Evolutionary conservation across 2,888 invertebrate species (phyloP), one percentile per base, ranked within the genome.

Genomic region (Nemurella pictetii): DNA sequence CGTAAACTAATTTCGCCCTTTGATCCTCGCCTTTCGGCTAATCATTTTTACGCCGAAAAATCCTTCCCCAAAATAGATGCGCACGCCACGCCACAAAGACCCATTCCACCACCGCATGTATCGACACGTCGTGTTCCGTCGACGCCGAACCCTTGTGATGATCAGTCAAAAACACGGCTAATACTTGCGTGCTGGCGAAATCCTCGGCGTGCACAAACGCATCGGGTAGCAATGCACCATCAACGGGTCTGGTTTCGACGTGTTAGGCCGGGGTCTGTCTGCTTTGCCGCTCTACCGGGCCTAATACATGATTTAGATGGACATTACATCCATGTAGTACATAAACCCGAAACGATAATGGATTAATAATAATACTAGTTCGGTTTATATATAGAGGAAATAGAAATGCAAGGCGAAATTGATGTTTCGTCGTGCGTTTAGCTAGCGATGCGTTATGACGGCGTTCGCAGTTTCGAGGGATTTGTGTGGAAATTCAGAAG

Each of bases 241-340:
- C n/a, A n/a, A n/a, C n/a, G n/a, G n/a, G 55, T 20, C 55, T 55
- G 55, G 3, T 20, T 20, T 20, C 15, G 55, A 55, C 55, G 20
- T 55, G 55, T 55, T 20, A 55, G 9, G n/a, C n/a, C n/a, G n/a
- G n/a, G 55, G 55, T 20, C 55, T 7, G 55, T 55, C 55, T 12
- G 55, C 55, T 55, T 32, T 30, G 80, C 35, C 80, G 80, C 30
- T 25, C n/a, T 20, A 12, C 20, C 80, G 28, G 32, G 0, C 26
- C 78, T 78, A 80, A 80, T 80, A 80, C 80, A 80, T 80, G 80
- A 80, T 80, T 80, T 80, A 80, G 80, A 80, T 80, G 80, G 30
- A 35, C 80, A 80, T 80, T 80, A 80, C 80, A 80, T n/a, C 80
- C 80, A 35, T 80, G 80, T 80, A 80, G 26, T 32, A 80, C 80